Percentiles rank a stretch among this genome's conserved stretches.
phyloP scores from a whole-genome alignment of 30 jellyfish, hydroid and myxozoan species.

The Nemopilema nomurai region DNA sequence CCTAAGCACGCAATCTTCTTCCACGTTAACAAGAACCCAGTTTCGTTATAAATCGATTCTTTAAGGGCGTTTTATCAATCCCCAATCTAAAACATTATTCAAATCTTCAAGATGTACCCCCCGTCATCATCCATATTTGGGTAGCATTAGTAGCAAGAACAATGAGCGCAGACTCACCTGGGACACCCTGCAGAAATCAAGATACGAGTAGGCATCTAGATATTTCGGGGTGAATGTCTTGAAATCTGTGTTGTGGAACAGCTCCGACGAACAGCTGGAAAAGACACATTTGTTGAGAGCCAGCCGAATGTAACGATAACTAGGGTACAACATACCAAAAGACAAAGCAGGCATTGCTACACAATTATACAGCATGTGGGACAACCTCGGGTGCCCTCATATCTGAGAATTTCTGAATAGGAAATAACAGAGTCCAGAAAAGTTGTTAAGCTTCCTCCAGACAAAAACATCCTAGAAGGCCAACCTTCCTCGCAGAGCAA shows the following conservation, averaged over 20 bases:
- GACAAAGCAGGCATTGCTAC: not conserved
- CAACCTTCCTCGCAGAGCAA: too few relatives aligned
- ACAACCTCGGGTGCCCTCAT: not conserved
- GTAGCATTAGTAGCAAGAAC: too few relatives aligned
- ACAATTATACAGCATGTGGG: not conserved
- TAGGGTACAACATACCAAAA: not conserved
- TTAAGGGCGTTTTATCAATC: too few relatives aligned
- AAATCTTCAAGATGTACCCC: too few relatives aligned
- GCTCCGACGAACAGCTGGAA: conserved; percentile 53
- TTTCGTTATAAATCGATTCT: too few relatives aligned
- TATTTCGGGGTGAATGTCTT: conserved; percentile 67
- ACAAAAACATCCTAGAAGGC: too few relatives aligned
- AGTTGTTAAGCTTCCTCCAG: too few relatives aligned
- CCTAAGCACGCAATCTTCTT: too few relatives aligned
- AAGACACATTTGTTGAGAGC: not conserved
- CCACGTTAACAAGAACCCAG: too few relatives aligned
- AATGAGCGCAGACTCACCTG: too few relatives aligned
- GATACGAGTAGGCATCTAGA: conserved; percentile 50
- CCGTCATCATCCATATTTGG: too few relatives aligned
- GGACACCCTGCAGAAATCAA: conserved; percentile 8
- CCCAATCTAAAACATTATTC: too few relatives aligned
- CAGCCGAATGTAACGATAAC: not conserved
- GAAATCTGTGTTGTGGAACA: conserved; percentile 58
- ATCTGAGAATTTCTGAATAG: not conserved
- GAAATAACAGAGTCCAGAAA: not conserved